These are phyloP conservation scores for Caenorhabditis becei DNA, from an alignment of 2,888 invertebrate species.

Conservation along the genomic window DNA sequence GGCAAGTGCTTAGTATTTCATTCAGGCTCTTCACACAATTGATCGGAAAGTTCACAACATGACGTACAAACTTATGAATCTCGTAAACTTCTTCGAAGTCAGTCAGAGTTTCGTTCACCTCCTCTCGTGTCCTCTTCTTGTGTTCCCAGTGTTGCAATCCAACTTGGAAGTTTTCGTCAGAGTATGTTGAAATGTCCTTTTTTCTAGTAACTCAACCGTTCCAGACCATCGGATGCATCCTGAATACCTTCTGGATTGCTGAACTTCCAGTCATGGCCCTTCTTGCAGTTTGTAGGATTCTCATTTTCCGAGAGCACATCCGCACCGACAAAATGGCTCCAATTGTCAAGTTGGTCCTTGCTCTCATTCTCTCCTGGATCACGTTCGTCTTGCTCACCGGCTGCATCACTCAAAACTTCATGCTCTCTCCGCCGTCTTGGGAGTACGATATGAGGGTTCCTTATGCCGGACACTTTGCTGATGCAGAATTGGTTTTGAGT, in stretches of 20 bases:
- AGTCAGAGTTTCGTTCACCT: slow-evolving; percentile 30
- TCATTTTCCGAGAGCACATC: slow-evolving; percentile 27
- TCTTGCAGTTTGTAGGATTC: slow-evolving; percentile 36
- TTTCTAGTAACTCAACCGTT: background rate
- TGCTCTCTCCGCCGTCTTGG: background rate
- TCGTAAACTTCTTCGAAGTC: slow-evolving; percentile 38
- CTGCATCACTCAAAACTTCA: slow-evolving; percentile 19
- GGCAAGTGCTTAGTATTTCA: background rate
- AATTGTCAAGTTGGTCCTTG: background rate
- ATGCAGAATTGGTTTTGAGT: background rate
- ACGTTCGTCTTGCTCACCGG: slow-evolving; percentile 8
- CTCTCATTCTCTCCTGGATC: slow-evolving; percentile 4
- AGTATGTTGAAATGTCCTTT: slow-evolving; percentile 9
- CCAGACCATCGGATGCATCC: slow-evolving; percentile 45
- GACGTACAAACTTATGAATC: slow-evolving; percentile 43
- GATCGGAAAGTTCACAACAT: slow-evolving; percentile 14
- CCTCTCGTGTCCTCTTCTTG: slow-evolving; percentile 22
- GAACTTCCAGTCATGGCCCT: slow-evolving; percentile 57
- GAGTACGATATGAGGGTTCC: background rate
- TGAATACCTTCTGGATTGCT: slow-evolving; percentile 57
- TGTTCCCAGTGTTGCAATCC: slow-evolving; percentile 19
- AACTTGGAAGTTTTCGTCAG: slow-evolving; percentile 28
- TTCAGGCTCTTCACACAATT: slow-evolving; percentile 18
- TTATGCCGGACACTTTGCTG: background rate
- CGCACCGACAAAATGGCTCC: slow-evolving; percentile 2